These are phyloP conservation scores for Papilio glaucus DNA, from an alignment of 1,140 invertebrate genomes.

Conservation along the genomic window DNA sequence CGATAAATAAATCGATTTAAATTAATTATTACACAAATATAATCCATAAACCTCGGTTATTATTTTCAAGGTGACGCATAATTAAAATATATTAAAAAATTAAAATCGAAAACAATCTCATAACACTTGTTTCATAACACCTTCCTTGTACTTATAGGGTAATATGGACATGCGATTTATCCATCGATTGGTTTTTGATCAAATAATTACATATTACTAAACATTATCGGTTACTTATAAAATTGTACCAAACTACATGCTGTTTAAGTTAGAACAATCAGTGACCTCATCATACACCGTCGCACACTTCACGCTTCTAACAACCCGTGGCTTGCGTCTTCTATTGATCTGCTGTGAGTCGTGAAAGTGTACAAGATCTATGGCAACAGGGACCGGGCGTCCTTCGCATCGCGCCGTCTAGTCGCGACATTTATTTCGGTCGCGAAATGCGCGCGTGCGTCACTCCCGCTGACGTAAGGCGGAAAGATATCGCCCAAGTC, in stretches of 20 bases:
- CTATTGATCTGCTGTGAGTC: too few species aligned
- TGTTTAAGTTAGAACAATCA: too few species aligned
- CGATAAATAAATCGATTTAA: background rate
- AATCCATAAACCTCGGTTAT: background rate
- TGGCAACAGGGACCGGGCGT: background rate
- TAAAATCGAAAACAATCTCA: background rate
- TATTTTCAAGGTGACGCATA: background rate
- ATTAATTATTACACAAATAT: background rate
- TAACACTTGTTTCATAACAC: background rate
- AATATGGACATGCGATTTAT: too few species aligned
- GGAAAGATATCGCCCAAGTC: constrained; percentile 20
- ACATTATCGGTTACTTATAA: too few species aligned
- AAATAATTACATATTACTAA: too few species aligned
- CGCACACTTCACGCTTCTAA: too few species aligned
- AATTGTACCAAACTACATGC: too few species aligned
- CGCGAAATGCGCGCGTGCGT: constrained; percentile 18
- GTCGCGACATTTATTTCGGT: constrained; percentile 33
- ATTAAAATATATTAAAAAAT: background rate
- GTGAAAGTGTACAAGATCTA: constrained; percentile 4
- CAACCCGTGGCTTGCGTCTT: too few species aligned
- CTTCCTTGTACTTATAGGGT: background rate
- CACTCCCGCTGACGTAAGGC: constrained; percentile 26
- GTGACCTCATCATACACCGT: too few species aligned
- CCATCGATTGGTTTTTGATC: too few species aligned
- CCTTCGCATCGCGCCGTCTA: constrained; percentile 14